Evolutionary conservation across 2,797 vertebrate genomes (phyloP).

Genomic region (Spondyliosoma cantharus): DNA sequence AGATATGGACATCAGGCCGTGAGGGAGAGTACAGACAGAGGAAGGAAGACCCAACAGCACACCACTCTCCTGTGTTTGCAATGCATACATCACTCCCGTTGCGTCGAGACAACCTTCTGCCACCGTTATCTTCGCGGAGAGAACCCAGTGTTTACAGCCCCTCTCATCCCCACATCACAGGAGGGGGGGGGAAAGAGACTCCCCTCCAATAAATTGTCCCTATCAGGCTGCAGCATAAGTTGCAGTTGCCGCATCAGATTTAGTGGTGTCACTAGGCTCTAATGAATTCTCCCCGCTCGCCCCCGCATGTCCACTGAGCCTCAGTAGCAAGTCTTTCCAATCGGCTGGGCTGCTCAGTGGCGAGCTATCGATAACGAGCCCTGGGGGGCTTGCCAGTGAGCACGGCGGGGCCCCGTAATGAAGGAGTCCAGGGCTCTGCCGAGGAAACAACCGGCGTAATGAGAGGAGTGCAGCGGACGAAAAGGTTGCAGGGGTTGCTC

Average conservation of each 20-base stretch:
- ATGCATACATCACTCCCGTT: slow-evolving; percentile 65
- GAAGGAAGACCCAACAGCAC: not conserved
- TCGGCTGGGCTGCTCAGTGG: slow-evolving; percentile 58
- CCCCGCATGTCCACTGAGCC: slow-evolving; percentile 48
- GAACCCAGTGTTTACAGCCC: slow-evolving; percentile 67
- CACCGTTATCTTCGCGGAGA: slow-evolving; percentile 65
- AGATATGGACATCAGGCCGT: slow-evolving; percentile 18
- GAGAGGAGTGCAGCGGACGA: slow-evolving; percentile 53
- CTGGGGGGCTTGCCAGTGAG: slow-evolving; percentile 58
- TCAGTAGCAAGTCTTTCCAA: slow-evolving; percentile 52
- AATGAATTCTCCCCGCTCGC: slow-evolving; percentile 70
- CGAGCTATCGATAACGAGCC: slow-evolving; percentile 75
- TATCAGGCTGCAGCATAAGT: slow-evolving; percentile 66
- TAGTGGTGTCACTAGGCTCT: slow-evolving; percentile 66
- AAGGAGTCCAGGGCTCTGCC: slow-evolving; percentile 58
- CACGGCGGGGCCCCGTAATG: slow-evolving; percentile 59
- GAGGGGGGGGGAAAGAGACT: slow-evolving; percentile 43
- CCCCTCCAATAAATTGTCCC: slow-evolving; percentile 67
- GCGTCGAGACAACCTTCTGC: slow-evolving; percentile 69
- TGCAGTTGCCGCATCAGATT: slow-evolving; percentile 66
- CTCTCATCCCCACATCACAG: slow-evolving; percentile 67
- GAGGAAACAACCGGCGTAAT: slow-evolving; percentile 68
- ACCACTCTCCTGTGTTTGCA: slow-evolving; percentile 50
- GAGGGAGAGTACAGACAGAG: slow-evolving; percentile 21
- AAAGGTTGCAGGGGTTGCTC: slow-evolving; percentile 31